Conservation (phyloP, 2,113 vertebrate species). For the Puma concolor region DNA sequence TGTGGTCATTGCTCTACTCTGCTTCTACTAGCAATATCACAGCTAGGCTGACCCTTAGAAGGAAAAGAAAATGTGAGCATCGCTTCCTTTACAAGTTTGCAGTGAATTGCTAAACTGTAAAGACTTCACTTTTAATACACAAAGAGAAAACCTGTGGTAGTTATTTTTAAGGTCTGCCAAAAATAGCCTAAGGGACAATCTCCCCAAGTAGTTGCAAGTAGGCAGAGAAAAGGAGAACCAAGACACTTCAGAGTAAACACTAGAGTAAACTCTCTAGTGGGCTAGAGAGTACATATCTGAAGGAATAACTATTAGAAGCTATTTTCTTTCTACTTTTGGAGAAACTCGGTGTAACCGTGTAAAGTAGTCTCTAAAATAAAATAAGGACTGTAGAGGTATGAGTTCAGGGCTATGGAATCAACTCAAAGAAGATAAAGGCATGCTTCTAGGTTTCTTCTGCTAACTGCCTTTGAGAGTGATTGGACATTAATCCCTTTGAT, state of each 20-base stretch:
- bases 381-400: not conserved
- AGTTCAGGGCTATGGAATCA: not conserved
- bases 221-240: not conserved
- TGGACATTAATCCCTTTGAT: not conserved
- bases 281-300: not conserved
- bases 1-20: not conserved
- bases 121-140: not conserved
- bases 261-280: too few species aligned
- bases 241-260: not conserved
- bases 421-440: not conserved
- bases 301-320: not conserved
- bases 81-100: not conserved
- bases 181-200: not conserved
- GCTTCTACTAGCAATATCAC: not conserved
- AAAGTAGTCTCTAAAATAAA: not conserved
- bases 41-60: not conserved
- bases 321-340: not conserved
- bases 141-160: not conserved
- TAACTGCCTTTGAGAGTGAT: not conserved
- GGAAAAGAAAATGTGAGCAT: not conserved
- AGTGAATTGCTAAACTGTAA: not conserved
- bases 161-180: not conserved
- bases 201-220: not conserved
- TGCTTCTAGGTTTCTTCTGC: not conserved
- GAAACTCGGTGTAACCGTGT: not conserved